Evolutionary conservation across 1,140 invertebrate genomes (phyloP), one percentile per base, ranked within the genome.

Genomic region (Tetramorium simillimum): DNA sequence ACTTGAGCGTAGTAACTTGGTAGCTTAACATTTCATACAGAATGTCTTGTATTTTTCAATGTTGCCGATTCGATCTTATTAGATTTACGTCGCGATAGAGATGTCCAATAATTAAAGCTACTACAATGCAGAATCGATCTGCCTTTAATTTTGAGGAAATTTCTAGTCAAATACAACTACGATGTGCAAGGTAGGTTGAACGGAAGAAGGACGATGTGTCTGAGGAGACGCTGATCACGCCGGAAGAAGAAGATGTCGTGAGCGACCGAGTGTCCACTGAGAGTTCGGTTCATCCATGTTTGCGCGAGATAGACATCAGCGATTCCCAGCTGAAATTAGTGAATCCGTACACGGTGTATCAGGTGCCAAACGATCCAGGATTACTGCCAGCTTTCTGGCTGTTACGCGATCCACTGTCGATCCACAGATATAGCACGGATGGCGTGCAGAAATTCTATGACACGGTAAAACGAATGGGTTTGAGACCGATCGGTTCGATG

Each of bases 401-500:
- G 5, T 16, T 91, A 0, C 70, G 90, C 28, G 88, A 91, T n/a
- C n/a, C n/a, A n/a, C n/a, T n/a, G n/a, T n/a, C 81, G 0, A 33
- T 33, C 72, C 94, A 93, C 40, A 69, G n/a, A n/a, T n/a, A n/a
- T n/a, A n/a, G 88, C 10, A 1, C 67, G 0, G 89, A 95, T 69
- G 93, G 92, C 3, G 70, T 94, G 5, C 46, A 91, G 16, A 93
- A 93, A 86, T 95, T 94, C 67, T 85, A 81, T 16, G 90, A 95
- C 58, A 33, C 89, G 1, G 58, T 67, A 0, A 87, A 90, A 24
- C 16, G 28, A n/a, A 73, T 91, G 37, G 85, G 82, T 40, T 46
- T 94, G 0, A 84, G 75, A 18, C 88, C 93, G 6, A 94, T 95
- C 60, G n/a, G 62, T 58, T 86, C 78, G 2, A 46, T 95, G 43